Percentiles rank a stretch among this genome's conserved stretches.
phyloP scores from a whole-genome alignment of 2,888 invertebrate genomes.

The Cyclophora punctaria region DNA sequence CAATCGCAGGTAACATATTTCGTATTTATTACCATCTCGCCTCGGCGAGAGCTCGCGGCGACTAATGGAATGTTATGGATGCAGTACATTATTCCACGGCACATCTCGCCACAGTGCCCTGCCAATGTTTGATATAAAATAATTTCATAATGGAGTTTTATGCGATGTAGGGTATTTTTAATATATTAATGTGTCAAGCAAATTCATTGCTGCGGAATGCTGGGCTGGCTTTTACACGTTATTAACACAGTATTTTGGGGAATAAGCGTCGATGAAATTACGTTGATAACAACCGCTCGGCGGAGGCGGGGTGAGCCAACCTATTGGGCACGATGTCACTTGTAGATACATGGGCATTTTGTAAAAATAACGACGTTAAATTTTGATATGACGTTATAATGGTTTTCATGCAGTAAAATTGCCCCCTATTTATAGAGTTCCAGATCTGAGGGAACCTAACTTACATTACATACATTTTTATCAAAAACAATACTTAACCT shows the following conservation, averaged over 20 bases:
- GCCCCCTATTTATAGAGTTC: no score
- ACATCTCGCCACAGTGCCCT: slow-evolving; percentile 5
- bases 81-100: slow-evolving; percentile 19
- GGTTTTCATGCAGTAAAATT: no score
- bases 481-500: no score
- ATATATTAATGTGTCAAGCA: slow-evolving; percentile 22
- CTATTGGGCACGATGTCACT: no score
- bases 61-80: slow-evolving; percentile 25
- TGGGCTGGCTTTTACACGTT: slow-evolving; percentile 29
- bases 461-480: no score
- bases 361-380: no score
- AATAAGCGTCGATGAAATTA: slow-evolving; percentile 47
- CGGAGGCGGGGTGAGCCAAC: no score
- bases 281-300: slow-evolving; percentile 35
- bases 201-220: slow-evolving; percentile 27
- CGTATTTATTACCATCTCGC: slow-evolving; percentile 19
- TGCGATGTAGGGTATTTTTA: slow-evolving; percentile 12
- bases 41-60: slow-evolving; percentile 13
- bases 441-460: no score
- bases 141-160: slow-evolving; percentile 20
- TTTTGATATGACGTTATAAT: no score
- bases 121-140: slow-evolving; percentile 17
- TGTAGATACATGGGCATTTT: no score
- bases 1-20: not conserved
- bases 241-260: slow-evolving; percentile 37